These are phyloP conservation scores for Fissipunctia ypsillon DNA, from an alignment of 2,888 invertebrate genomes.

Conservation along the genomic window DNA sequence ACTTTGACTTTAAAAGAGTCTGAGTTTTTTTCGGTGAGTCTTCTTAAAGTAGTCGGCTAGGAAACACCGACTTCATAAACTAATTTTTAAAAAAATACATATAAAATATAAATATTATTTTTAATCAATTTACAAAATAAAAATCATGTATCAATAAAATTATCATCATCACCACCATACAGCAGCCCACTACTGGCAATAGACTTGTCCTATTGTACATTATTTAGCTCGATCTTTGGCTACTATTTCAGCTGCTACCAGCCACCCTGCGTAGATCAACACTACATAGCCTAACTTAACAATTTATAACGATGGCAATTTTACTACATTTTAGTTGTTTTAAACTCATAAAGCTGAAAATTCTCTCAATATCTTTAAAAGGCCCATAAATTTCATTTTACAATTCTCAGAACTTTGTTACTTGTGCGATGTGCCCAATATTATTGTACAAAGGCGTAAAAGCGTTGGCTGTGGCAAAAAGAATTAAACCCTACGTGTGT, in stretches of 20 bases:
- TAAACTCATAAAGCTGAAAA: not conserved
- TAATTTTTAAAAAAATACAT: no score
- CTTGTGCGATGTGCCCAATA: conserved; percentile 16
- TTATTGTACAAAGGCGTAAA: conserved; percentile 16
- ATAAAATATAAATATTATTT: no score
- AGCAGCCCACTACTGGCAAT: not conserved
- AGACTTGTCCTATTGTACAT: no score
- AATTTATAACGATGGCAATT: not conserved
- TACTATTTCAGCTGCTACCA: not conserved
- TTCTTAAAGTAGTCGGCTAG: not conserved
- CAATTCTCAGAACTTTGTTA: not conserved
- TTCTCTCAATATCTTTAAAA: not conserved
- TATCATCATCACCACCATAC: not conserved
- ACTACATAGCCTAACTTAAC: not conserved
- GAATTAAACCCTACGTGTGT: conserved; percentile 30
- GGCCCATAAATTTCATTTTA: conserved; percentile 3
- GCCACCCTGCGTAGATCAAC: not conserved
- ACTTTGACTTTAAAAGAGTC: not conserved
- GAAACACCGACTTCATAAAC: no score
- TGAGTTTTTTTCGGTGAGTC: not conserved
- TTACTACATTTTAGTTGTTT: no score
- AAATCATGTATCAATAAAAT: no score
- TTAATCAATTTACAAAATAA: not conserved
- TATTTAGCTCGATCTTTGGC: not conserved
- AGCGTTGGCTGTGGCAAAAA: conserved; percentile 12